phyloP scores from a whole-genome alignment of 2,797 vertebrate genomes.

The Lagodon rhomboides region DNA sequence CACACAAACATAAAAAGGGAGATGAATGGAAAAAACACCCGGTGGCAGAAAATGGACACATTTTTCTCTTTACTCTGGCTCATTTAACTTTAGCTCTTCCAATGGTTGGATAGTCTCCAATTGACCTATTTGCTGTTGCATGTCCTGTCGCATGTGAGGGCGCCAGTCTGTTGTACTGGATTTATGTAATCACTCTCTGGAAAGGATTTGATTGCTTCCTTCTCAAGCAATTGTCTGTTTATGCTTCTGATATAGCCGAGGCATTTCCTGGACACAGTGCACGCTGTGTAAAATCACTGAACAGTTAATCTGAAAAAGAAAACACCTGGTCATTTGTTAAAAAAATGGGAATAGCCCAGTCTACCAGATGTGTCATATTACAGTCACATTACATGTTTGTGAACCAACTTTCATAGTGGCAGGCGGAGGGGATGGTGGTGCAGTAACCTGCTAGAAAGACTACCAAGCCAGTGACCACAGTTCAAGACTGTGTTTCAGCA shows the following conservation, averaged over 20 bases:
- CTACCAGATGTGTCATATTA: too few species aligned
- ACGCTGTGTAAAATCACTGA: neutral
- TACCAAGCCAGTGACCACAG: too few species aligned
- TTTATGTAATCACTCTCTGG: conserved; percentile 26
- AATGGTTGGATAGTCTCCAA: neutral
- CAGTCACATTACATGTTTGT: too few species aligned
- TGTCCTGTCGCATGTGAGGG: conserved; percentile 16
- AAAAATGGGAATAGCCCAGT: too few species aligned
- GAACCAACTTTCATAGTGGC: too few species aligned
- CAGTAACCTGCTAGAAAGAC: too few species aligned
- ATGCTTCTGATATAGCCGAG: conserved; percentile 6
- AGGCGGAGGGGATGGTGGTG: too few species aligned
- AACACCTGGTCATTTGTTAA: neutral
- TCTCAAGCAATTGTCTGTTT: conserved; percentile 5
- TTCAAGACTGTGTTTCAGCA: too few species aligned
- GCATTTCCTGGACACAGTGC: neutral
- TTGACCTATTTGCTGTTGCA: conserved; percentile 31
- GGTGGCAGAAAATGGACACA: neutral
- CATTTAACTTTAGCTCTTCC: conserved; percentile 20
- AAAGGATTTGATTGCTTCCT: conserved; percentile 23
- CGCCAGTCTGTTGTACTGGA: conserved; percentile 4
- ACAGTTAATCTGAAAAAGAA: neutral
- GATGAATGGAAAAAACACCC: conserved; percentile 16
- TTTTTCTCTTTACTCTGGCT: conserved; percentile 26
- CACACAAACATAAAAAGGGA: neutral